Percentiles rank a stretch among this genome's conserved stretches.
Evolutionary conservation across 1,140 invertebrate species (phyloP).

Genomic region (Listronotus oregonensis): DNA sequence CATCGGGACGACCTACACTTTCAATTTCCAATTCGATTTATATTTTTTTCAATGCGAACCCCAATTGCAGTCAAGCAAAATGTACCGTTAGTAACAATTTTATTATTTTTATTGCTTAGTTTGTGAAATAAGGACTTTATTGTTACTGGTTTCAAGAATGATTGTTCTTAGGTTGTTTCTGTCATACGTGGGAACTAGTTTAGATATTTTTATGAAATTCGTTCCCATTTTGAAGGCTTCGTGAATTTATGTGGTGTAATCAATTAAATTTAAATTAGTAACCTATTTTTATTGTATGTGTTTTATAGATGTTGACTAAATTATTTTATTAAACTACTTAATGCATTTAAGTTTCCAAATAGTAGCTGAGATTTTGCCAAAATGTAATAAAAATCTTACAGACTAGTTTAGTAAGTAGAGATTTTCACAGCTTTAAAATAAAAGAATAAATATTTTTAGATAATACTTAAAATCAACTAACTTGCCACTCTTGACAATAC

Average conservation of each 20-base stretch:
- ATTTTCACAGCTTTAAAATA: too few relatives aligned
- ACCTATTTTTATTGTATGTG: too few relatives aligned
- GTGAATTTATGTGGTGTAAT: constrained; percentile 12
- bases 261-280: background rate
- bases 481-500: too few relatives aligned
- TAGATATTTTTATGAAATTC: constrained; percentile 19
- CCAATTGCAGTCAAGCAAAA: background rate
- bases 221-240: constrained; percentile 19
- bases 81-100: constrained; percentile 25
- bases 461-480: too few relatives aligned
- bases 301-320: too few relatives aligned
- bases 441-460: too few relatives aligned
- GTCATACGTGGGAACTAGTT: constrained; percentile 31
- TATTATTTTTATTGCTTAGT: constrained; percentile 28
- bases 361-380: too few relatives aligned
- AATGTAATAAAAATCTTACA: too few relatives aligned
- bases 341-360: too few relatives aligned
- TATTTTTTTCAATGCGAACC: constrained; percentile 12
- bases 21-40: constrained; percentile 14
- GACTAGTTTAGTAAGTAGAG: too few relatives aligned
- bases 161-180: constrained; percentile 28
- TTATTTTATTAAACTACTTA: too few relatives aligned
- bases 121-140: constrained; percentile 32
- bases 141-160: constrained; percentile 23
- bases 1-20: constrained; percentile 24